These are phyloP conservation scores for Coptotermes formosanus DNA, from an alignment of 1,140 invertebrate genomes.

Conservation along the genomic window DNA sequence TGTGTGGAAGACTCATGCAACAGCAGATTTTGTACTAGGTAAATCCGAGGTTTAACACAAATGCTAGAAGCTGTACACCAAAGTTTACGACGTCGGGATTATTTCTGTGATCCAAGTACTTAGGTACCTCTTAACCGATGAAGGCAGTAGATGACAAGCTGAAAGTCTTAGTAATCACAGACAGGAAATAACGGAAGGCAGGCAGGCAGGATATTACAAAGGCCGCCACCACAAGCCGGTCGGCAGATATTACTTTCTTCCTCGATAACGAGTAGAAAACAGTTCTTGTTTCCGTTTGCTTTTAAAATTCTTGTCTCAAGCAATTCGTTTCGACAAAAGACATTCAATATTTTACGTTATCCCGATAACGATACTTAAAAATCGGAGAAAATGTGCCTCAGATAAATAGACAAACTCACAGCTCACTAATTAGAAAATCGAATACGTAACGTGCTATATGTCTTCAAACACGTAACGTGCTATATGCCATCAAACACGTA, in stretches of 20 bases:
- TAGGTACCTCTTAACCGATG: neutral
- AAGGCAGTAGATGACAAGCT: neutral
- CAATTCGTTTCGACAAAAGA: neutral
- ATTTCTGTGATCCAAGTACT: neutral
- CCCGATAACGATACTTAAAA: neutral
- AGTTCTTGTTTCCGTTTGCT: neutral
- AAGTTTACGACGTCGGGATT: neutral
- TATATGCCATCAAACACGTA: too few relatives aligned
- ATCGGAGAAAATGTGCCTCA: neutral
- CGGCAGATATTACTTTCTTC: neutral
- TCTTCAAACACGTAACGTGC: too few relatives aligned
- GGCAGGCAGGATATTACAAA: neutral
- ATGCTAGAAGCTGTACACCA: neutral
- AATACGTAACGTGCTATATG: too few relatives aligned
- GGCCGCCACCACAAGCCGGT: neutral
- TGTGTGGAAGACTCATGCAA: too few relatives aligned
- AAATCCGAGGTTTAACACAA: too few relatives aligned
- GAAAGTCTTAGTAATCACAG: neutral
- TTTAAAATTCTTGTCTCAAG: neutral
- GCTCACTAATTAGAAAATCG: too few relatives aligned
- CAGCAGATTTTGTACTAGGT: too few relatives aligned
- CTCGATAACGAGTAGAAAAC: neutral
- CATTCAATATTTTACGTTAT: neutral
- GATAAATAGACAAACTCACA: neutral
- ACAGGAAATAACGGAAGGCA: neutral